phyloP scores from a whole-genome alignment of 2,113 vertebrate genomes.

The Neodontobutis hainanensis region DNA sequence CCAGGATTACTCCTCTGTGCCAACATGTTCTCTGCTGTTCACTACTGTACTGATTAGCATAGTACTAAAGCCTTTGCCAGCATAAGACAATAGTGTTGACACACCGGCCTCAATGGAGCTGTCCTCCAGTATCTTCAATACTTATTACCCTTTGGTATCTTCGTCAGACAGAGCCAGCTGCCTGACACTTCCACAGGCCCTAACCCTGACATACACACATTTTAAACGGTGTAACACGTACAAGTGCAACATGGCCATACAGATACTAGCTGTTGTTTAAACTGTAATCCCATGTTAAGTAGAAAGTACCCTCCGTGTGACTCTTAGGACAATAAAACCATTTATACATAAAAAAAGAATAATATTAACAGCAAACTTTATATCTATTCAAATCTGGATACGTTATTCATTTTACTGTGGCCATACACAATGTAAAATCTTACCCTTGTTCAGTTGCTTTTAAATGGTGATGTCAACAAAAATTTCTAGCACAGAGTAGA shows the following conservation, averaged over 20 bases:
- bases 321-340: constrained; percentile 33
- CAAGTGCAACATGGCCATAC: constrained; percentile 28
- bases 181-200: constrained; percentile 50
- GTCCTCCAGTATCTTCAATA: constrained; percentile 54
- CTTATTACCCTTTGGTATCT: constrained; percentile 65
- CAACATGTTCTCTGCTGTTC: constrained; percentile 62
- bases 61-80: constrained; percentile 48
- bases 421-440: too few relatives aligned
- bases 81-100: constrained; percentile 60
- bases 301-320: constrained; percentile 34
- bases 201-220: constrained; percentile 41
- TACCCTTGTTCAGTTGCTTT: neutral
- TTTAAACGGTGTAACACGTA: constrained; percentile 22
- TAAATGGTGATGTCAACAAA: neutral
- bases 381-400: neutral
- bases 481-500: neutral
- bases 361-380: constrained; percentile 23
- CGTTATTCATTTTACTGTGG: too few relatives aligned
- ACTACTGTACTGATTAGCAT: constrained; percentile 59
- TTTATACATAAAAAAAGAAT: constrained; percentile 10
- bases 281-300: constrained; percentile 31
- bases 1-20: constrained; percentile 72
- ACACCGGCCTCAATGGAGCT: constrained; percentile 53
- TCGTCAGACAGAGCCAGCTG: constrained; percentile 51
- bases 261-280: constrained; percentile 39